Evolutionary conservation across 2,113 vertebrate species (phyloP).

Genomic region (Galbula dea): DNA sequence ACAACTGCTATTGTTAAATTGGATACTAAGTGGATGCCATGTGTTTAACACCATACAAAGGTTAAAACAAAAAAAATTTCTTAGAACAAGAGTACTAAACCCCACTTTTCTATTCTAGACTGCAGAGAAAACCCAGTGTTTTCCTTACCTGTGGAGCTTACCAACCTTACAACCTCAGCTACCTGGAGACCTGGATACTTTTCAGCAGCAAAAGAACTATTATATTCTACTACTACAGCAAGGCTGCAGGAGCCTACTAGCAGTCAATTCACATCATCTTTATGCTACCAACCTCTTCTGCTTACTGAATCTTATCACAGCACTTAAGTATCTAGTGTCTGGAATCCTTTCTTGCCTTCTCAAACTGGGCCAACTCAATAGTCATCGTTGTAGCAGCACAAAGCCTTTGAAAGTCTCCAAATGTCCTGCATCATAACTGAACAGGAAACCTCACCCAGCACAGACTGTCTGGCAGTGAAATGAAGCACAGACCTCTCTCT

Average conservation of each 20-base stretch:
- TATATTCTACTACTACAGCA: neutral
- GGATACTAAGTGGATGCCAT: neutral
- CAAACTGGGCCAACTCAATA: neutral
- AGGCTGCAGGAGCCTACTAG: neutral
- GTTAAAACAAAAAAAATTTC: neutral
- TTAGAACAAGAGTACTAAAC: neutral
- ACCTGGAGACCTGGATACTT: neutral
- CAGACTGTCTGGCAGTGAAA: neutral
- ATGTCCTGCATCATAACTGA: neutral
- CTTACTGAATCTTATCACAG: neutral
- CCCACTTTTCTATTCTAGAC: accelerated
- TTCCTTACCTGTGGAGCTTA: neutral
- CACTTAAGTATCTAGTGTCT: neutral
- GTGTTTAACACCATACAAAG: neutral
- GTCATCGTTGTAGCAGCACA: neutral
- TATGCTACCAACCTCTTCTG: neutral
- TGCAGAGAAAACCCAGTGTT: neutral
- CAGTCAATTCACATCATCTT: neutral
- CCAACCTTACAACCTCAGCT: neutral
- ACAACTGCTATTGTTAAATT: neutral
- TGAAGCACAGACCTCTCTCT: neutral
- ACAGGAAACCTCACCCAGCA: neutral
- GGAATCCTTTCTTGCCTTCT: neutral
- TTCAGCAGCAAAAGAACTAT: neutral
- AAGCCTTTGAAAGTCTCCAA: neutral